These are phyloP conservation scores for Apogon talboti DNA, from an alignment of 2,797 vertebrate species.

Conservation along the genomic window DNA sequence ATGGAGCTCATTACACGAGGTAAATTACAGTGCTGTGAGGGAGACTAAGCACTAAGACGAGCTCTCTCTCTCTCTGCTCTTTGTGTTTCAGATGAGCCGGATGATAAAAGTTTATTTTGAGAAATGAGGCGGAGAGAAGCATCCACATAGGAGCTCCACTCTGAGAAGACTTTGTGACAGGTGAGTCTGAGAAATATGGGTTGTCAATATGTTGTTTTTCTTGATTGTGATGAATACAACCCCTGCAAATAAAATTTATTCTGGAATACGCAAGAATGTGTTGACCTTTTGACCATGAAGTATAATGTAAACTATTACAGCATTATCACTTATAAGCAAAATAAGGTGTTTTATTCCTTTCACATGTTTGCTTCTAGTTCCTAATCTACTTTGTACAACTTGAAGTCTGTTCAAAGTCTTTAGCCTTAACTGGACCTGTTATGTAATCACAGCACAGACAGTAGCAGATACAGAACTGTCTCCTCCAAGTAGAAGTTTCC, in stretches of 20 bases:
- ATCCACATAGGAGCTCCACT: slow-evolving; percentile 41
- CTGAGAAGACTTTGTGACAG: slow-evolving; percentile 59
- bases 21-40: slow-evolving; percentile 48
- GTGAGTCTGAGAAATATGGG: slow-evolving; percentile 53
- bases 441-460: slow-evolving; percentile 45
- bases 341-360: neutral
- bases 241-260: neutral
- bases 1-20: slow-evolving; percentile 39
- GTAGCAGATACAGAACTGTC: slow-evolving; percentile 6
- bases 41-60: slow-evolving; percentile 42
- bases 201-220: neutral
- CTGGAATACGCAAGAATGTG: neutral
- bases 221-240: neutral
- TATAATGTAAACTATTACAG: too few species aligned
- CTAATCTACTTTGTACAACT: slow-evolving; percentile 49
- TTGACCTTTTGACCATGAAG: neutral
- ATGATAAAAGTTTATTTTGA: slow-evolving; percentile 50
- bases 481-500: neutral
- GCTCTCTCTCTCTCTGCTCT: slow-evolving; percentile 53
- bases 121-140: slow-evolving; percentile 53
- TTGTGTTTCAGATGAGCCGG: slow-evolving; percentile 79
- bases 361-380: slow-evolving; percentile 10
- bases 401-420: slow-evolving; percentile 21
- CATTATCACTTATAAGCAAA: neutral
- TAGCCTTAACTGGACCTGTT: slow-evolving; percentile 29